Base-by-base conservation (phyloP, 2,888 invertebrate species). In the Bugulina stolonifera region DNA sequence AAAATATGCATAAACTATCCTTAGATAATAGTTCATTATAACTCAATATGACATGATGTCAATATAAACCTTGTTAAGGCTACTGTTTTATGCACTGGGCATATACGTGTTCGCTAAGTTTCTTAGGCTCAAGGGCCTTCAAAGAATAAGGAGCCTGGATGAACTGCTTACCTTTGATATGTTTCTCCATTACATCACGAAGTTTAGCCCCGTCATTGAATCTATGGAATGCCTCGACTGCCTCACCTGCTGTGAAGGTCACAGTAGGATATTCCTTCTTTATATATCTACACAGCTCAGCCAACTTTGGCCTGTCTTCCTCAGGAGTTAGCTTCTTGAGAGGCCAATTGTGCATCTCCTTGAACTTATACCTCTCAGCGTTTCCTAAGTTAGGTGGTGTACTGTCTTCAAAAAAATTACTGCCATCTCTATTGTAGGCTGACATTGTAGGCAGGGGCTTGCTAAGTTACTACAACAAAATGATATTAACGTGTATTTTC, bases 271-370 rank as follows among this genome's bases (percentile, higher is more conserved):
- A 18, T 5, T 43, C 18, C 10, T 5, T 43, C 43, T 43, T 18
- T 18, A 43, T 43, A 18, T 43, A 43, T 5, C 43, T 43, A 43
- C 43, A 43, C 43, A 43, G 5, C 5, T 43, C 5, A 10, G 43
- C 43, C 18, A 43, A 18, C 18, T 43, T 5, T 18, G 5, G 10
- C 43, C 5, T 43, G 10, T 43, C 43, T 18, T 43, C 18, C 10
- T 43, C 43, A 43, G 43, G 18, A 52, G 10, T 22, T 85, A 87
- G 96, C 10, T 94, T 93, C 80, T 87, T 91, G 72, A 90, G 91
- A 84, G 87, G 92, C 72, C 80, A 10, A 52, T 52, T 52, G 22
- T 52, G 10, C 22, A 14, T 52, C 22, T 10, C 52, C 22, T 22
- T 52, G 52, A 22, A 52, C 14, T 22, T 10, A 10, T 52, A 22